Evolutionary conservation across 1,140 invertebrate species (phyloP), one percentile per base, ranked within the genome.

Genomic region (Orius insidiosus): DNA sequence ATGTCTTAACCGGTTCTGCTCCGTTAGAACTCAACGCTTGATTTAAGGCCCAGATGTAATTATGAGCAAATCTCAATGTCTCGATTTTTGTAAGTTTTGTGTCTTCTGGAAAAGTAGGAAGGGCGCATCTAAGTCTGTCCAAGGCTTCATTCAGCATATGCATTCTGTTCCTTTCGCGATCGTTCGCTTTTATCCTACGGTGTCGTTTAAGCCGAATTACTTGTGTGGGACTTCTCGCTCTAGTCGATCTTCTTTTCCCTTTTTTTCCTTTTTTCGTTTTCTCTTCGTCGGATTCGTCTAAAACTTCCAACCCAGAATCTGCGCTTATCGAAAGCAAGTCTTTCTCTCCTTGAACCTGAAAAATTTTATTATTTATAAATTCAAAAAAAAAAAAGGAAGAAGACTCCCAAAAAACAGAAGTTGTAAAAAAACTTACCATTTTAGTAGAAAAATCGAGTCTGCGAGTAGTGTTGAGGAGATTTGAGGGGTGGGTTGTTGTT

Each of bases 81-180:
- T 97, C 93, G 52, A 98, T 98, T 66, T 97, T 98, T n/a, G 92
- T 96, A n/a, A 98, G 68, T 60, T 96, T 95, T 3, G 88, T 88
- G 61, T 94, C 89, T 63, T 94, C 87, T 3, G 85, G 84, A 56
- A 86, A 82, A 0, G 85, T 81, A 0, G 87, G 87, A 34, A 93
- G 58, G 1, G 84, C 84, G 53, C 78, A 76, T 13, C 93, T 69
- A 1, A 98, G 67, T 33, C 76, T 69, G 55, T 98, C 93, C 57
- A 98, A 62, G 3, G 93, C 92, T 61, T 90, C 80, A 62, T 98
- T 98, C 31, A 98, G 63, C 59, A 84, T 88, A 60, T 98, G 93
- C 93, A 98, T 97, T 46, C 93, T 72, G 60, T 90, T 92, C 9
- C 93, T 69, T 63, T 97, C 93, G 39, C 93, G 72, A 60, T 96